Conservation (phyloP, 2,113 vertebrate species). For the Ceuthmochares aereus region DNA sequence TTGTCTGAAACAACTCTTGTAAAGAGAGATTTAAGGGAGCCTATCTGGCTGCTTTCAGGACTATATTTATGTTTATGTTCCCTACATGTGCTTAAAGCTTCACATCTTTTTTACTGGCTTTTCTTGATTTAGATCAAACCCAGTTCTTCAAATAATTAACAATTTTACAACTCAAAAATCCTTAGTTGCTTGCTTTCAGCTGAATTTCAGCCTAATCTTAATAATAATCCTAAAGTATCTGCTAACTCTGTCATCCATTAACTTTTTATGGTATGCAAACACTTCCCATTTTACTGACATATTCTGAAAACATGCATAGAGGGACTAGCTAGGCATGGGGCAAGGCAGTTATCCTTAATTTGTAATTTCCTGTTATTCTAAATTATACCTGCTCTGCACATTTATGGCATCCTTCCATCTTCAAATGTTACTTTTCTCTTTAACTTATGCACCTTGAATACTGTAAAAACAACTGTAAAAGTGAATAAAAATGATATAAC, state of each 20-base stretch:
- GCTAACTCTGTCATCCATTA: background rate
- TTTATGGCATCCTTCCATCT: constrained; percentile 71
- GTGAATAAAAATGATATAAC: constrained; percentile 73
- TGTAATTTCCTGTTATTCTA: constrained; percentile 61
- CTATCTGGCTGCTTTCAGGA: background rate
- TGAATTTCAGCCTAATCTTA: constrained; percentile 2
- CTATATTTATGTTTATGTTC: background rate
- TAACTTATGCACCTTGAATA: constrained; percentile 67
- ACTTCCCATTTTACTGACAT: background rate
- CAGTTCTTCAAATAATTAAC: background rate
- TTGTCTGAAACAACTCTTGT: background rate
- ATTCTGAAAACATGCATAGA: background rate
- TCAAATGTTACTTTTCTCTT: constrained; percentile 68
- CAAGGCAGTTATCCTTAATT: constrained; percentile 5
- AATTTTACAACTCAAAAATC: background rate
- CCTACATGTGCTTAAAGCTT: background rate
- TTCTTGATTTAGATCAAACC: background rate
- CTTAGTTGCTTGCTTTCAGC: background rate
- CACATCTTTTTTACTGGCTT: background rate
- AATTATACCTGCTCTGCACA: constrained; percentile 52
- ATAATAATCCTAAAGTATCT: background rate
- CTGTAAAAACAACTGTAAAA: constrained; percentile 74
- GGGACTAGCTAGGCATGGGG: background rate
- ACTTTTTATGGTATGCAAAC: background rate
- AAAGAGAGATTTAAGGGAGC: background rate